A percentile compares a stretch with the other conserved stretches of the same genome.
Conservation (phyloP, 2,113 vertebrate genomes). For the Oreotrochilus melanogaster region DNA sequence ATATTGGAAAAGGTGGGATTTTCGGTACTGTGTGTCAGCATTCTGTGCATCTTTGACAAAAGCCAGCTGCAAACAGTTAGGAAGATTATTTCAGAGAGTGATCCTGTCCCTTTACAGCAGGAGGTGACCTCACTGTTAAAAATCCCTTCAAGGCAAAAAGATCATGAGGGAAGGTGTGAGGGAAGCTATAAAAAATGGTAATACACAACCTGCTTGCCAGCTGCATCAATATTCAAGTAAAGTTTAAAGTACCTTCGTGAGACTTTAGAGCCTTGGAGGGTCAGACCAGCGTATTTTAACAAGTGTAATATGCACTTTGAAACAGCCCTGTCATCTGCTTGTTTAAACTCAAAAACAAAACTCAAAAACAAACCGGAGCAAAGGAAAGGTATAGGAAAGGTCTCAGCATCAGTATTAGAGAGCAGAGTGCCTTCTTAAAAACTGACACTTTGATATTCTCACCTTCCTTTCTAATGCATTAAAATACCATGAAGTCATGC, state of each 20-base stretch:
- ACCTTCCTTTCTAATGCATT: slow-evolving; percentile 34
- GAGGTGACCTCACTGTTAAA: slow-evolving; percentile 29
- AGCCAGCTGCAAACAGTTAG: neutral
- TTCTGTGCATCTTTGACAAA: slow-evolving; percentile 1
- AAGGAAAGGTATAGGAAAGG: slow-evolving; percentile 33
- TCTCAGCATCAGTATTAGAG: slow-evolving; percentile 29
- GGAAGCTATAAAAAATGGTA: neutral
- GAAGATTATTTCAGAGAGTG: slow-evolving; percentile 19
- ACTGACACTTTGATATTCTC: slow-evolving; percentile 13
- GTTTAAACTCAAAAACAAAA: slow-evolving; percentile 16
- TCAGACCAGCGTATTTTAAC: slow-evolving; percentile 23
- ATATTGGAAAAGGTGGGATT: neutral
- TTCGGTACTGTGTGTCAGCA: neutral
- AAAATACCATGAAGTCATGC: slow-evolving; percentile 55
- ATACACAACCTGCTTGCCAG: slow-evolving; percentile 35
- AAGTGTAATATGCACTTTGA: slow-evolving; percentile 33
- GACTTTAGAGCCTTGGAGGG: slow-evolving; percentile 23
- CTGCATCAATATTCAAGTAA: slow-evolving; percentile 69
- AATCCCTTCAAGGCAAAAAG: slow-evolving; percentile 32
- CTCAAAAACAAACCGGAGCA: slow-evolving; percentile 43
- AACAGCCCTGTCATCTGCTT: slow-evolving; percentile 43
- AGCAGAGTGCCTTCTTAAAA: neutral
- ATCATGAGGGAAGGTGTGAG: neutral
- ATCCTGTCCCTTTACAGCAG: slow-evolving; percentile 7
- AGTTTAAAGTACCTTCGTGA: slow-evolving; percentile 59